Conservation (phyloP, 2,113 vertebrate species). For the Callithrix jacchus region DNA sequence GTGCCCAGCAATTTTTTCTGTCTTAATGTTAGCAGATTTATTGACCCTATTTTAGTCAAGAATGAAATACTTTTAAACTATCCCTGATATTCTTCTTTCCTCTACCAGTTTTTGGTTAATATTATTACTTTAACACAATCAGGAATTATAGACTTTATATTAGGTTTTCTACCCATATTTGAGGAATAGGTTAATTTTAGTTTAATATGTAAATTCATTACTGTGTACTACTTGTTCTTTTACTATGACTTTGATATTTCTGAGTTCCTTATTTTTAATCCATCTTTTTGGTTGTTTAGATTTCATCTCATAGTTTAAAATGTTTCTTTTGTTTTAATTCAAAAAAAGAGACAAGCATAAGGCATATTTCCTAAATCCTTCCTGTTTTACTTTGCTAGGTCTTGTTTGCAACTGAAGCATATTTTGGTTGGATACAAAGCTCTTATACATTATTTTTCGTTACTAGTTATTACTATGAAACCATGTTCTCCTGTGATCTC, state of each 20-base stretch:
- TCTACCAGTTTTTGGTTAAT: neutral
- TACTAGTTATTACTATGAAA: neutral
- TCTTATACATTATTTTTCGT: neutral
- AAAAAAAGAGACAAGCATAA: neutral
- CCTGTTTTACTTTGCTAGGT: neutral
- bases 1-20: neutral
- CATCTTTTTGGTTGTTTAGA: neutral
- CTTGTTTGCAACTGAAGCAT: neutral
- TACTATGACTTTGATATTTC: neutral
- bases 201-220: neutral
- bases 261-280: neutral
- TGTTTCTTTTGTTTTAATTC: neutral
- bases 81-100: neutral
- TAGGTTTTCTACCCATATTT: neutral
- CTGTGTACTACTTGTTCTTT: neutral
- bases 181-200: neutral
- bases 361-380: neutral
- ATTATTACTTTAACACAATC: neutral
- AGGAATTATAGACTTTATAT: neutral
- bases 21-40: neutral
- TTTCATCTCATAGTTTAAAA: neutral
- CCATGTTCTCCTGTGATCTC: neutral
- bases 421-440: neutral
- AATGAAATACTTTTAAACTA: neutral
- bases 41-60: neutral